Percentiles rank a stretch among this genome's conserved stretches.
phyloP scores from a whole-genome alignment of 2,113 vertebrate species.

The Dicaeum eximium region DNA sequence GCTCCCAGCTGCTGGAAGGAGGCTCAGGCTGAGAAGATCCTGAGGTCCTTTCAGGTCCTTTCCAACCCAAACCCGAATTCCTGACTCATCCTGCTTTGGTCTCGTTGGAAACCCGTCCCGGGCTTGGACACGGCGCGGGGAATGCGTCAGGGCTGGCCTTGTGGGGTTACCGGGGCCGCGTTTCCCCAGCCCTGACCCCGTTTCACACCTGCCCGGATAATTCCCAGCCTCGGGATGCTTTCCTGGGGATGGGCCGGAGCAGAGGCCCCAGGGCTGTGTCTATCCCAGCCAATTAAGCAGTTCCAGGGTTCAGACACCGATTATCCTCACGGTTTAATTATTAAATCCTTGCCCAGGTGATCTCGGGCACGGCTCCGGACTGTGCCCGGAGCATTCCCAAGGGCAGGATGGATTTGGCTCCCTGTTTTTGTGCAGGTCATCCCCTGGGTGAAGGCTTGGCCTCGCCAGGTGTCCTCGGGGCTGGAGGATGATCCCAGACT shows the following conservation, averaged over 20 bases:
- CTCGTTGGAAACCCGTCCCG: not conserved
- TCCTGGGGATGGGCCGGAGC: not conserved
- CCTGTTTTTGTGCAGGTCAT: not conserved
- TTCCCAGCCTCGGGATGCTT: not conserved
- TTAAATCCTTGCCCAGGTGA: not conserved
- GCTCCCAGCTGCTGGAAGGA: not conserved
- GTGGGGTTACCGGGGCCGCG: not conserved
- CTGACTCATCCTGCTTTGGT: not conserved
- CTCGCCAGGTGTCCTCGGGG: not conserved
- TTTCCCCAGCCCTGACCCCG: not conserved
- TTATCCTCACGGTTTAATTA: not conserved
- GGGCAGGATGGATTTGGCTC: not conserved
- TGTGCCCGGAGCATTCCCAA: not conserved
- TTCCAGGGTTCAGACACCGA: conserved; percentile 12
- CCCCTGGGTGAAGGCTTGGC: not conserved
- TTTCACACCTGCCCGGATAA: not conserved
- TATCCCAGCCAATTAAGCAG: conserved; percentile 2
- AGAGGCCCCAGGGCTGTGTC: not conserved
- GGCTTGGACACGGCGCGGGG: not conserved
- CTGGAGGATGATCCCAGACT: not conserved
- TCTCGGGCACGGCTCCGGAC: not conserved
- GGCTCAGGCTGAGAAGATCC: not conserved
- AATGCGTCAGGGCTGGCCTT: not conserved
- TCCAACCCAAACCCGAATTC: not conserved
- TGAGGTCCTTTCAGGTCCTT: not conserved